Base-by-base conservation (phyloP, 1,140 invertebrate genomes). In the Anadara kagoshimensis region DNA sequence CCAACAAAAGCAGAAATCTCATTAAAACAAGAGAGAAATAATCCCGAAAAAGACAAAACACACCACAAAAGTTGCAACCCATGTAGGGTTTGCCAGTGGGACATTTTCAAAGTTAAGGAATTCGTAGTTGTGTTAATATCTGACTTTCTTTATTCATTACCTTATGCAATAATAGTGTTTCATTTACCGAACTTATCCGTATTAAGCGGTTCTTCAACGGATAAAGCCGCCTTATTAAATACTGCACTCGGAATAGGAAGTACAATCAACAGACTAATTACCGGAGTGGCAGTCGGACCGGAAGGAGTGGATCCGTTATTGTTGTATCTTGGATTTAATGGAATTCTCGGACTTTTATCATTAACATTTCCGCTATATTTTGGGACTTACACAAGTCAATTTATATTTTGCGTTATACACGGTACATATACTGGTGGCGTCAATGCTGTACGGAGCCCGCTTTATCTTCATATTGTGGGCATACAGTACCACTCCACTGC, bases 381-480 rank as follows among this genome's bases (percentile, higher is more conserved):
- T 20, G 43, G 44, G 5, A 43, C 44, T 3, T 78, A 76, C 54
- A 47, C 24, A 1, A 69, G 73, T 5, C 79, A 81, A 58, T 51
- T 45, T 49, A 45, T 78, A 26, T 81, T 58, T 63, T 44, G 74
- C 1, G 53, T 75, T 10, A 18, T 59, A 24, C 76, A 61, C 49
- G 79, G 80, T n/a, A n/a, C 78, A 14, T 79, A 79, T 29, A 76
- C 53, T 10, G 80, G 80, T 7, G 75, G 72, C 0, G 29, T 53
- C 14, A 69, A 58, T 44, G 61, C 78, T 11, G 49, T 78, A 7
- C 59, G 69, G n/a, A 73, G 45, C 12, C 76, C 78, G 4, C 24
- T 82, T 5, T 58, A 68, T 29, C 24, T 75, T n/a, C 62, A 76
- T 14, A 36, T 78, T 8, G 75, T 78, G 0, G 80, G 80, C 22